These are phyloP conservation scores for Heloderma charlesbogerti DNA, from an alignment of 2,113 vertebrate genomes.

Conservation along the genomic window DNA sequence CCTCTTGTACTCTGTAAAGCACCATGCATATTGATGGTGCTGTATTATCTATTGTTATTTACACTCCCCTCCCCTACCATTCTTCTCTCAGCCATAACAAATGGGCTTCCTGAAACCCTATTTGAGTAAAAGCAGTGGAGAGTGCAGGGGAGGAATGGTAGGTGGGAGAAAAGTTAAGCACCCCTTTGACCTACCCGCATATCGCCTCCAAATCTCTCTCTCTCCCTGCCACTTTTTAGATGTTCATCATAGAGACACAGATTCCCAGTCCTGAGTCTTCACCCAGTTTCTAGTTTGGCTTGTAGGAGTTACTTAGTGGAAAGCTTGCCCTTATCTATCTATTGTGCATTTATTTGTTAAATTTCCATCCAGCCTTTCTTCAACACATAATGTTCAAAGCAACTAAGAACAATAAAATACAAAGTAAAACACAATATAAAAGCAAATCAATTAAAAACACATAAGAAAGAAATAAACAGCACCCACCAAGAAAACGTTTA, in stretches of 20 bases:
- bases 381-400: neutral
- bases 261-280: neutral
- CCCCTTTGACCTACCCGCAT: neutral
- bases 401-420: neutral
- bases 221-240: neutral
- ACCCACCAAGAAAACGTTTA: no score
- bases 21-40: neutral
- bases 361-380: neutral
- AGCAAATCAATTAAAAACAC: neutral
- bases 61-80: neutral
- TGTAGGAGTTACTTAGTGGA: neutral
- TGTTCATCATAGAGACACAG: neutral
- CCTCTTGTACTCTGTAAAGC: neutral
- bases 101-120: neutral
- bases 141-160: neutral
- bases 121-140: neutral
- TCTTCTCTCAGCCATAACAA: neutral
- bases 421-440: no score
- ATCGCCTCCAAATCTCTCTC: neutral
- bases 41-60: neutral
- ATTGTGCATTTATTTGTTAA: neutral
- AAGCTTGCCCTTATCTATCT: neutral
- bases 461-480: no score
- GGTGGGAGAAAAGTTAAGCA: neutral
- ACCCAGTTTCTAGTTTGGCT: neutral